phyloP scores from a whole-genome alignment of 2,797 vertebrate genomes.

The Microctenopoma steveboyesi region DNA sequence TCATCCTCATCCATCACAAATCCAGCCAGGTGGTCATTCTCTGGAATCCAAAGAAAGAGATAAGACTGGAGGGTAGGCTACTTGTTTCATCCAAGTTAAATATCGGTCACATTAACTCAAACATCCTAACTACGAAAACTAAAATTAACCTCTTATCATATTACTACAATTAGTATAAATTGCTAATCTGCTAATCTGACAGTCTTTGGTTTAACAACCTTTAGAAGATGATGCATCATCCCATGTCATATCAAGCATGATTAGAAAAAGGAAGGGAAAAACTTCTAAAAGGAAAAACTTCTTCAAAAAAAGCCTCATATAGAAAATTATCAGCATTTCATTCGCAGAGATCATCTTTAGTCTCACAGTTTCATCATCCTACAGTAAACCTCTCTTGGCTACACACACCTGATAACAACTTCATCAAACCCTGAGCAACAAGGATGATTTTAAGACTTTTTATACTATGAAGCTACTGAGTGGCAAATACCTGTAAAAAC shows the following conservation, averaged over 20 bases:
- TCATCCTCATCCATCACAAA: conserved; percentile 9
- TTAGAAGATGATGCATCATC: conserved; percentile 51
- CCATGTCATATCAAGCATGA: conserved; percentile 51
- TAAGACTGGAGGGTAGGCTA: conserved; percentile 5
- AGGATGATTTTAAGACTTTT: conserved; percentile 69
- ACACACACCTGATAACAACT: conserved; percentile 29
- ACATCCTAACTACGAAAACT: conserved; percentile 16
- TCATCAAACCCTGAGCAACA: conserved; percentile 80
- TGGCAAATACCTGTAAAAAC: conserved; percentile 40
- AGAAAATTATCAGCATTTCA: conserved; percentile 40
- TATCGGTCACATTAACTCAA: conserved; percentile 22
- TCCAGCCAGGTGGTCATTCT: not conserved
- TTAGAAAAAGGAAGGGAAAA: conserved; percentile 1
- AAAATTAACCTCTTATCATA: conserved; percentile 11
- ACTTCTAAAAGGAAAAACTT: conserved; percentile 11
- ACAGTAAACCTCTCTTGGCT: conserved; percentile 53
- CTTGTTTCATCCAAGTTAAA: conserved; percentile 19
- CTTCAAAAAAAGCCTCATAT: conserved; percentile 9
- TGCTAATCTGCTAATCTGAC: conserved; percentile 67
- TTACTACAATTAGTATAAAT: conserved; percentile 27
- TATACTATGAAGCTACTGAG: conserved; percentile 43
- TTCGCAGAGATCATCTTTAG: conserved; percentile 43
- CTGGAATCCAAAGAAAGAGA: not conserved
- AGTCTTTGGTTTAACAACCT: conserved; percentile 80
- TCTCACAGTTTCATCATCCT: conserved; percentile 63